Conservation (phyloP, 2,888 invertebrate species). For the Drosophila mimica region DNA sequence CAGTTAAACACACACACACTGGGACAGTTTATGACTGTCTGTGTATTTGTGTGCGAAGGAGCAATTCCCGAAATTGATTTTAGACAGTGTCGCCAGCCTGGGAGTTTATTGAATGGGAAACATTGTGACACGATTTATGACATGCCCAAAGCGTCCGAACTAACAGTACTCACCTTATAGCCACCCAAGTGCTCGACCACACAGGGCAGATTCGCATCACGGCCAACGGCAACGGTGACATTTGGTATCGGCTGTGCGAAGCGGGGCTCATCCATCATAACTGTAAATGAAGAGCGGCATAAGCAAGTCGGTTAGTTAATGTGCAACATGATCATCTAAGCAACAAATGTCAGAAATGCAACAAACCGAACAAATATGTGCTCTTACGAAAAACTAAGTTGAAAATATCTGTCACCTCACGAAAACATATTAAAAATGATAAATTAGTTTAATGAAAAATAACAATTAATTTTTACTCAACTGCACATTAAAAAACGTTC, state of each 20-base stretch:
- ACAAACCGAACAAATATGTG: constrained; percentile 2
- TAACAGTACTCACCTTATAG: constrained; percentile 89
- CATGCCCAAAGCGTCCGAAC: constrained; percentile 1
- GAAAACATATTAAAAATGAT: too few species aligned
- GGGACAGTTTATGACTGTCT: constrained; percentile 8
- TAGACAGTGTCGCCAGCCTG: constrained; percentile 64
- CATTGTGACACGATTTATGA: constrained; percentile 60
- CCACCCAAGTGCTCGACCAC: constrained; percentile 95
- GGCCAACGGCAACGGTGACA: constrained; percentile 94
- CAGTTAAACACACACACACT: constrained; percentile 27
- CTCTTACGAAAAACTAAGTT: constrained; percentile 7
- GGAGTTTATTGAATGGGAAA: constrained; percentile 44
- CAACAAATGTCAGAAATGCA: neutral
- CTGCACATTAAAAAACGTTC: neutral
- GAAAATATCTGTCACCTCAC: too few species aligned
- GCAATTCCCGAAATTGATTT: constrained; percentile 75
- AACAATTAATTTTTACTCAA: neutral
- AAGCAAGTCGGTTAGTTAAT: constrained; percentile 69
- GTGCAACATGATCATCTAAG: constrained; percentile 34
- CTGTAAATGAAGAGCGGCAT: constrained; percentile 86
- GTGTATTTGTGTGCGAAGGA: constrained; percentile 9
- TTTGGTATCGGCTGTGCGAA: constrained; percentile 96
- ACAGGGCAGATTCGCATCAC: constrained; percentile 95
- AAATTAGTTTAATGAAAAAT: neutral
- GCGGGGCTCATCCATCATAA: constrained; percentile 93